phyloP scores from a whole-genome alignment of 2,113 vertebrate genomes.

The Hyperopisus bebe region DNA sequence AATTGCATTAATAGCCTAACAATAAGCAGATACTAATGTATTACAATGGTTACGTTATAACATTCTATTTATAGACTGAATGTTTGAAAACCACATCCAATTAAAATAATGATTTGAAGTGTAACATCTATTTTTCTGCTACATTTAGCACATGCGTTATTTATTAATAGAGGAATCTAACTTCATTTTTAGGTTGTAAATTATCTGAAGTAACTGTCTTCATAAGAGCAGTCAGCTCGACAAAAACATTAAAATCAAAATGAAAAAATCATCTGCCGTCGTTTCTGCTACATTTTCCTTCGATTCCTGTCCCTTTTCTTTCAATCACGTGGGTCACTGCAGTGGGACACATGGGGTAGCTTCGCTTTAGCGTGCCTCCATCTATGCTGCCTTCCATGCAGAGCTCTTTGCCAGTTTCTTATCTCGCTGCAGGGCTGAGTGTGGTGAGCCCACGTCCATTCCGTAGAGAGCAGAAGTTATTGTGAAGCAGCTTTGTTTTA shows the following conservation, averaged over 20 bases:
- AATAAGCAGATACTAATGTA: not conserved
- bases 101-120: not conserved
- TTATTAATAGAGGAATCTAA: not conserved
- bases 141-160: not conserved
- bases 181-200: not conserved
- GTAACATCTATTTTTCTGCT: not conserved
- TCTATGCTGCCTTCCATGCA: not conserved
- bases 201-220: not conserved
- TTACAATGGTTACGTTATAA: not conserved
- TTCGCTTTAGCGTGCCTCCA: not conserved
- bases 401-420: not conserved
- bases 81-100: not conserved
- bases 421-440: not conserved
- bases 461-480: not conserved
- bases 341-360: not conserved
- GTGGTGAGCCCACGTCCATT: not conserved
- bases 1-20: not conserved
- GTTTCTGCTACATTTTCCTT: not conserved
- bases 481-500: not conserved
- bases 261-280: not conserved
- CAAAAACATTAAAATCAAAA: not conserved
- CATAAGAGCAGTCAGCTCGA: not conserved
- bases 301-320: not conserved
- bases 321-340: not conserved
- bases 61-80: not conserved